Conservation (phyloP, 2,888 invertebrate species). For the Lasius fuliginosus region DNA sequence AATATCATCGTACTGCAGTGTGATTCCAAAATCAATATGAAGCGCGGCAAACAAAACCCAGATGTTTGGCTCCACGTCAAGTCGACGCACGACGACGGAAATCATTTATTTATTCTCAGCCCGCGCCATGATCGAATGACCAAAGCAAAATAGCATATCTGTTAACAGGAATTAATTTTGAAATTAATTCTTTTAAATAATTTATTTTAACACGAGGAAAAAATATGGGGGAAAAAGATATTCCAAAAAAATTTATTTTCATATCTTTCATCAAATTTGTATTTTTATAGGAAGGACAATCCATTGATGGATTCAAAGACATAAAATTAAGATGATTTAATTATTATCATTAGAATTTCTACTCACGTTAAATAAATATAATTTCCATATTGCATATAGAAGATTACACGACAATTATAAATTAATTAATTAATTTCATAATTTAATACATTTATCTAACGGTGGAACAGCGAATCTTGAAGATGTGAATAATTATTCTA, state of each 20-base stretch:
- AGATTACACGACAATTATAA: background rate
- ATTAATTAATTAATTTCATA: background rate
- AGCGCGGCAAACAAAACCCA: conserved; percentile 48
- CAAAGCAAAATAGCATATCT: conserved; percentile 21
- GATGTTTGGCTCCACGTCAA: conserved; percentile 51
- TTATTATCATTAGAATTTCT: background rate
- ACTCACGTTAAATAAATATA: background rate
- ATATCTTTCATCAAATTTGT: background rate
- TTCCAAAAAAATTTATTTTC: background rate
- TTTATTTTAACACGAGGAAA: background rate
- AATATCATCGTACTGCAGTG: conserved; percentile 21
- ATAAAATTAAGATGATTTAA: background rate
- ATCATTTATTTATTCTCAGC: conserved; percentile 46
- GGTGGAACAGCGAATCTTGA: conserved; percentile 1
- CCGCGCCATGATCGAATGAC: background rate
- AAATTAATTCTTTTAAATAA: background rate
- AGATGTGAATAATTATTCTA: background rate
- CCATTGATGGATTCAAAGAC: background rate
- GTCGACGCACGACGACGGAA: conserved; percentile 32
- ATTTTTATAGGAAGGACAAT: background rate
- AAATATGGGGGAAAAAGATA: background rate
- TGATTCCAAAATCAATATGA: conserved; percentile 46
- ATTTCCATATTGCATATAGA: background rate
- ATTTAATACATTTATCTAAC: background rate
- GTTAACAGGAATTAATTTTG: background rate